Percentiles rank a stretch among this genome's conserved stretches.
phyloP scores from a whole-genome alignment of 1,140 invertebrate genomes.

The Linepithema humile region DNA sequence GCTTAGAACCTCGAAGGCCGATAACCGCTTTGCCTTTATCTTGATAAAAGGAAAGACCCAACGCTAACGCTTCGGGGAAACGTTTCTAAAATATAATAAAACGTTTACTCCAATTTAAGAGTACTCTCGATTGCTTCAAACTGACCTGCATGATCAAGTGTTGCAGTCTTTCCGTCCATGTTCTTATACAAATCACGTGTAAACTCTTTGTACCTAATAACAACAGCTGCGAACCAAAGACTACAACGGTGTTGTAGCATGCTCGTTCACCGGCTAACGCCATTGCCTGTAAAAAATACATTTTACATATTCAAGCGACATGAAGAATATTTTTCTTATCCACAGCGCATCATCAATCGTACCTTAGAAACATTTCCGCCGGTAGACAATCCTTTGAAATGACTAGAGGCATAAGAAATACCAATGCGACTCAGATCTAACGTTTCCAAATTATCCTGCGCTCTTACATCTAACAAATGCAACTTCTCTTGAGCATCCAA shows the following conservation, averaged over 20 bases:
- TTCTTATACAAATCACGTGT: conserved; percentile 91
- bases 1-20: conserved; percentile 85
- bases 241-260: conserved; percentile 95
- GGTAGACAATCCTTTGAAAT: conserved; percentile 94
- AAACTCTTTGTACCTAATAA: conserved; percentile 93
- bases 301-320: background rate
- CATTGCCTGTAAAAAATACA: conserved; percentile 86
- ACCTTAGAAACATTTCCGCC: conserved; percentile 90
- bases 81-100: conserved; percentile 83
- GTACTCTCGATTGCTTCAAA: conserved; percentile 52
- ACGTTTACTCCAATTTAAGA: background rate
- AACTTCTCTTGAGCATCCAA: conserved; percentile 94
- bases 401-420: conserved; percentile 95
- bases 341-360: background rate
- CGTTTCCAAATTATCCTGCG: conserved; percentile 93
- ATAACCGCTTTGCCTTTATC: conserved; percentile 89
- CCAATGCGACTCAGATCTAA: conserved; percentile 93
- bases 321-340: background rate
- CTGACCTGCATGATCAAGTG: conserved; percentile 87
- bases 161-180: conserved; percentile 92
- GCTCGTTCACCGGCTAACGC: conserved; percentile 92
- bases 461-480: conserved; percentile 94
- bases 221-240: conserved; percentile 92
- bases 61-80: conserved; percentile 87
- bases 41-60: conserved; percentile 89